Conservation (phyloP, 2,888 invertebrate genomes). For the Eupithecia inturbata region DNA sequence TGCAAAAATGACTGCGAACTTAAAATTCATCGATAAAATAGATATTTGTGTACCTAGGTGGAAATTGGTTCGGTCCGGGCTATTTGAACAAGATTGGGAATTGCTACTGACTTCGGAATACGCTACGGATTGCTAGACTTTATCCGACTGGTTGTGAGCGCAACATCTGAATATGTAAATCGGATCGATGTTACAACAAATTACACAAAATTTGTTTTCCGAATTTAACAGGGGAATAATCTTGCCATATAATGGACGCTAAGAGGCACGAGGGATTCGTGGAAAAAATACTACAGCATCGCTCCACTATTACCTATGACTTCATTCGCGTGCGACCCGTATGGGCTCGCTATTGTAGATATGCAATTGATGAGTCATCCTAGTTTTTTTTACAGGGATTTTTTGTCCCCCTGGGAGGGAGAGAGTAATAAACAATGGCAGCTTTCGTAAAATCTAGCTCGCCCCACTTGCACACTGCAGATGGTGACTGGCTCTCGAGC, state of each 20-base stretch:
- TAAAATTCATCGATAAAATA: not conserved
- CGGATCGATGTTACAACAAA: not conserved
- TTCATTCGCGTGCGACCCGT: not conserved
- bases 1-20: not conserved
- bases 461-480: not conserved
- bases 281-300: not conserved
- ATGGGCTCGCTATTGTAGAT: not conserved
- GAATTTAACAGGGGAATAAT: not conserved
- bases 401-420: too few species aligned
- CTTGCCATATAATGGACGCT: not conserved
- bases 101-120: conserved; percentile 9
- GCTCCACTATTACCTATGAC: not conserved
- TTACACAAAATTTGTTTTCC: not conserved
- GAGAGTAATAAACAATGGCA: not conserved
- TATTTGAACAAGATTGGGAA: conserved; percentile 18
- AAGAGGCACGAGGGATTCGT: not conserved
- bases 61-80: conserved; percentile 12
- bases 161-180: conserved; percentile 6
- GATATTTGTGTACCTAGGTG: conserved; percentile 7
- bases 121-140: not conserved
- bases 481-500: not conserved
- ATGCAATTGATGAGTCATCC: not conserved
- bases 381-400: not conserved
- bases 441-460: too few species aligned
- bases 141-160: conserved; percentile 8